Percentiles rank a stretch among this genome's conserved stretches.
Evolutionary conservation across 1,140 invertebrate genomes (phyloP).

Genomic region (Anastrepha obliqua): DNA sequence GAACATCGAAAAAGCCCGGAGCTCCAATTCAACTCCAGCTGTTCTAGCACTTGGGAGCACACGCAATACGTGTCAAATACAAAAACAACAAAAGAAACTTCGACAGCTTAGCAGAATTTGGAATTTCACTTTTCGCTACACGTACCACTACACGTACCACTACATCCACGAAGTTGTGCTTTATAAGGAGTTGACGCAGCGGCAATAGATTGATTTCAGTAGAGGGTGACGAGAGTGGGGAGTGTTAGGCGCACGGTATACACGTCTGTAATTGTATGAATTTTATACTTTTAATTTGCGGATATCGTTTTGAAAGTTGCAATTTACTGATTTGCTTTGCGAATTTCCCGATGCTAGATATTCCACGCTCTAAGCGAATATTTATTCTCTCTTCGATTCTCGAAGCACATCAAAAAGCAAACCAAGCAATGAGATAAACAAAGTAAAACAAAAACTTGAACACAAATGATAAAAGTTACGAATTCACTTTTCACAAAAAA

Average conservation of each 20-base stretch:
- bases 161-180: neutral
- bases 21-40: too few relatives aligned
- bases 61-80: constrained; percentile 19
- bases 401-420: neutral
- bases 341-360: neutral
- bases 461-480: too few relatives aligned
- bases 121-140: neutral
- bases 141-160: neutral
- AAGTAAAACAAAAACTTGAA: too few relatives aligned
- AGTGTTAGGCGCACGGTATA: neutral
- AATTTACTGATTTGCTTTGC: neutral
- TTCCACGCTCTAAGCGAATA: neutral
- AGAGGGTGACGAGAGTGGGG: neutral
- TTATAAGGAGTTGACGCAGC: constrained; percentile 11
- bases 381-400: neutral
- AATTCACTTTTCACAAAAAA: neutral
- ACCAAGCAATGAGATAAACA: neutral
- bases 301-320: neutral
- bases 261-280: neutral
- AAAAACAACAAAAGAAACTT: neutral
- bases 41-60: too few relatives aligned
- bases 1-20: too few relatives aligned
- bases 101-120: neutral
- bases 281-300: neutral
- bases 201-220: neutral